phyloP scores from a whole-genome alignment of 2,797 vertebrate genomes.

The Pangasius djambal region DNA sequence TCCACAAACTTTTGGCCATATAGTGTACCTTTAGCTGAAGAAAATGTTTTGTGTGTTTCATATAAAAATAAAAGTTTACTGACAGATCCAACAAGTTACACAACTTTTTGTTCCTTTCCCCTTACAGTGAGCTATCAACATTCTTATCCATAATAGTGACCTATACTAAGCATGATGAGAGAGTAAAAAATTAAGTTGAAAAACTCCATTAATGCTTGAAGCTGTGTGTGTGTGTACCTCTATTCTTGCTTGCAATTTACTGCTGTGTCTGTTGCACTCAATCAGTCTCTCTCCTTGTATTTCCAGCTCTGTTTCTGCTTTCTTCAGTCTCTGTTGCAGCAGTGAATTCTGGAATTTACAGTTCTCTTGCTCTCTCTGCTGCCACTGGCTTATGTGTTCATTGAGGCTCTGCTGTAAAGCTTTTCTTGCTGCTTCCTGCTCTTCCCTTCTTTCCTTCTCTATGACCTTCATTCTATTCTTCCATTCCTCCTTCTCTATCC shows the following conservation, averaged over 20 bases:
- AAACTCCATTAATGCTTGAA: background rate
- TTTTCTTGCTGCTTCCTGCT: constrained; percentile 78
- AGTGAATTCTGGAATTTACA: constrained; percentile 80
- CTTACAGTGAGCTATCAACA: background rate
- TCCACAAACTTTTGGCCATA: background rate
- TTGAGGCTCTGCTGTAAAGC: constrained; percentile 77
- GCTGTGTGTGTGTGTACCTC: constrained; percentile 75
- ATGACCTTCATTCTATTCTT: constrained; percentile 65
- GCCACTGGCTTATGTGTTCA: constrained; percentile 83
- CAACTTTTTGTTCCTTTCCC: background rate
- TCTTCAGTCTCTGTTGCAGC: constrained; percentile 83
- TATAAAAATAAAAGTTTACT: background rate
- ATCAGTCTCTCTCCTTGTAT: constrained; percentile 81
- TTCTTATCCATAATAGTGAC: background rate
- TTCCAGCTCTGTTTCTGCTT: constrained; percentile 85
- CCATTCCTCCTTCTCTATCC: constrained; percentile 72
- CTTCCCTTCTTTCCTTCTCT: constrained; percentile 76
- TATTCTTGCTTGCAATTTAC: constrained; percentile 86
- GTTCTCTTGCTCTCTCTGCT: constrained; percentile 85
- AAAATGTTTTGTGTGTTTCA: background rate
- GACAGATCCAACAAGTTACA: background rate
- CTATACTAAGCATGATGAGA: background rate
- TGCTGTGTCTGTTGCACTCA: constrained; percentile 83
- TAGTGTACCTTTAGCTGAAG: background rate
- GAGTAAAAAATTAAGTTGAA: background rate